A percentile compares a stretch with the other conserved stretches of the same genome.
phyloP scores from a whole-genome alignment of 2,113 vertebrate genomes.

The Elgaria multicarinata region DNA sequence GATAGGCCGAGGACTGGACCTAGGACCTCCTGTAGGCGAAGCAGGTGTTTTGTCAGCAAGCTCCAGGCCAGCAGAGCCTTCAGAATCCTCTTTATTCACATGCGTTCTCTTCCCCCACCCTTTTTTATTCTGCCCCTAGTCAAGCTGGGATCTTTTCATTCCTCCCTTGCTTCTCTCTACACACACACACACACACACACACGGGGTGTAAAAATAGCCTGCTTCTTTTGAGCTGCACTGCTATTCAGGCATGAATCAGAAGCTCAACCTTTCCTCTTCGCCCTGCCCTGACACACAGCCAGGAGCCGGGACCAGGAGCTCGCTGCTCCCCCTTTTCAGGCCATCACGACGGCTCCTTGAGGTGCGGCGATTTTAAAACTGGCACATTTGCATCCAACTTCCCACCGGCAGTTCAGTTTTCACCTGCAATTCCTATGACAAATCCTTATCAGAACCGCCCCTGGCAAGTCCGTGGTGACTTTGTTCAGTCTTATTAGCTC shows the following conservation, averaged over 20 bases:
- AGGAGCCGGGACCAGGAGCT: accelerated
- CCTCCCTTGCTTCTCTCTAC: not conserved
- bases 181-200: not conserved
- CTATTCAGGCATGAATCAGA: not conserved
- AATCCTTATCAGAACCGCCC: conserved; percentile 67
- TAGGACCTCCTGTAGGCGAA: too few species aligned
- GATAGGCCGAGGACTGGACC: not conserved
- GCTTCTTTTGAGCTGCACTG: not conserved
- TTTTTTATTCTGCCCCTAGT: not conserved
- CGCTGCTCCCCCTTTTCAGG: accelerated
- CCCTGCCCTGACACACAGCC: too few species aligned
- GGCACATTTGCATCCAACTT: conserved; percentile 37
- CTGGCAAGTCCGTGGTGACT: conserved; percentile 62
- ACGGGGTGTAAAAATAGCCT: not conserved
- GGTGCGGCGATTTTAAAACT: accelerated
- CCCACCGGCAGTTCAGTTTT: conserved; percentile 44
- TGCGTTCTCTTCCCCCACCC: too few species aligned
- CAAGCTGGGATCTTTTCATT: not conserved
- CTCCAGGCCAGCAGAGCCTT: too few species aligned
- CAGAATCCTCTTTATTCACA: accelerated
- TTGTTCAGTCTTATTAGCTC: conserved; percentile 65
- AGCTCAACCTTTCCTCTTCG: not conserved
- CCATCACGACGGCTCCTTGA: accelerated
- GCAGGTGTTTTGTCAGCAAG: too few species aligned
- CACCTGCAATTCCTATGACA: conserved; percentile 66